A percentile compares a stretch with the other conserved stretches of the same genome.
These are phyloP conservation scores for Neoitamus cyanurus DNA, from an alignment of 2,888 invertebrate genomes.

Conservation along the genomic window DNA sequence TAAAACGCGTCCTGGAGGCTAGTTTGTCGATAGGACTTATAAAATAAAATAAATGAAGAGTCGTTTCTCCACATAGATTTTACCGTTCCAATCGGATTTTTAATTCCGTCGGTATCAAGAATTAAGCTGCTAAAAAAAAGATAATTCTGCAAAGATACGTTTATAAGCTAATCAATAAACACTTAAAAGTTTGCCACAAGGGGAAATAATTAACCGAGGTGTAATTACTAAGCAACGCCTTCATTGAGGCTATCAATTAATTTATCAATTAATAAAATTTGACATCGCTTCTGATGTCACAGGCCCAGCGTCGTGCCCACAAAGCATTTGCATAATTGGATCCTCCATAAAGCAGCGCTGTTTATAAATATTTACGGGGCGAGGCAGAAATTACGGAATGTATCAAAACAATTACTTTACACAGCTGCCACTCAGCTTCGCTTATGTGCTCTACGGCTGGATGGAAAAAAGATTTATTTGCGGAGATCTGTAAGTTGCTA, in stretches of 20 bases:
- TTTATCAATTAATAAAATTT: neutral
- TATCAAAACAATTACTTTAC: neutral
- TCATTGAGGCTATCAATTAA: neutral
- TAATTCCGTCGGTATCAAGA: too few relatives aligned
- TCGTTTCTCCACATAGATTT: too few relatives aligned
- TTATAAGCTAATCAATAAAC: too few relatives aligned
- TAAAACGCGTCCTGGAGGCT: too few relatives aligned
- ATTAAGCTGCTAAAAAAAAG: too few relatives aligned
- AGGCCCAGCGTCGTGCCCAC: neutral
- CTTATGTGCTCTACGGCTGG: neutral
- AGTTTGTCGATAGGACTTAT: too few relatives aligned
- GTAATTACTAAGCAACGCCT: neutral
- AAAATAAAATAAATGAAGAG: too few relatives aligned
- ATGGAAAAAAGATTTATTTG: slow-evolving; percentile 9
- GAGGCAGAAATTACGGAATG: neutral
- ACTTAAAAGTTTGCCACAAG: too few relatives aligned
- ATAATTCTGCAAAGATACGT: too few relatives aligned
- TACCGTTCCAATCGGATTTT: too few relatives aligned
- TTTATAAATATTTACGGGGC: neutral
- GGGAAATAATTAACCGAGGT: too few relatives aligned
- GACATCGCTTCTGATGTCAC: neutral
- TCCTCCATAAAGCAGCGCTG: neutral
- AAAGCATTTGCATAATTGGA: neutral
- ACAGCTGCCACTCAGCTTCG: neutral
- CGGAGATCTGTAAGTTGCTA: neutral